Percentiles rank a stretch among this genome's conserved stretches.
phyloP scores from a whole-genome alignment of 1,140 invertebrate genomes.

The Pogonus chalceus region DNA sequence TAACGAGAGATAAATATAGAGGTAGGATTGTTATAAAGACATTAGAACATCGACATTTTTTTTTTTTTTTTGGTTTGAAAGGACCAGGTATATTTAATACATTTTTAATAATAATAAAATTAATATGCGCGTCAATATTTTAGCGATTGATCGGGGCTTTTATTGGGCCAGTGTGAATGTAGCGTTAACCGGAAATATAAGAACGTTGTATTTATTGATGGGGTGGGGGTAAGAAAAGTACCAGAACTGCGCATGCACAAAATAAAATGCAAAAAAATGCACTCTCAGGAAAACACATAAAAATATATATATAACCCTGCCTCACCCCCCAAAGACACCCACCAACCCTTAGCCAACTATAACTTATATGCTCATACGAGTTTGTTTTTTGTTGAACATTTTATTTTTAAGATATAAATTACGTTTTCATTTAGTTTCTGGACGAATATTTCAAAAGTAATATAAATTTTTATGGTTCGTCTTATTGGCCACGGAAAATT shows the following conservation, averaged over 20 bases:
- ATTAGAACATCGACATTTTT: no score
- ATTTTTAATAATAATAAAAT: no score
- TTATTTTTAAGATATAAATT: constrained; percentile 4
- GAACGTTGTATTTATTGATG: neutral
- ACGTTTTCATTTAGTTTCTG: neutral
- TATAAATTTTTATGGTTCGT: neutral
- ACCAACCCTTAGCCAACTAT: neutral
- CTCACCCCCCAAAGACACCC: neutral
- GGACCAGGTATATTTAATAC: neutral
- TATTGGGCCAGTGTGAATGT: neutral
- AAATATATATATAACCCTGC: constrained; percentile 25
- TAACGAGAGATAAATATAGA: no score
- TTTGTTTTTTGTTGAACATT: neutral
- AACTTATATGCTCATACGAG: constrained; percentile 6
- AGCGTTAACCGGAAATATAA: neutral
- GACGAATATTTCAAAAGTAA: neutral
- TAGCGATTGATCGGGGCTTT: neutral
- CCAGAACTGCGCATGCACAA: neutral
- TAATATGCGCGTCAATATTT: no score
- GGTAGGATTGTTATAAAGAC: no score
- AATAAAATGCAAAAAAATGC: constrained; percentile 7
- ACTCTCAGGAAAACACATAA: constrained; percentile 33
- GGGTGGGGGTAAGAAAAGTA: neutral
- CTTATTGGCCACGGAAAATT: neutral
- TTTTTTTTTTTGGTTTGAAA: no score